Conservation (phyloP, 2,797 vertebrate genomes). For the Poeciliopsis paucimaculata region DNA sequence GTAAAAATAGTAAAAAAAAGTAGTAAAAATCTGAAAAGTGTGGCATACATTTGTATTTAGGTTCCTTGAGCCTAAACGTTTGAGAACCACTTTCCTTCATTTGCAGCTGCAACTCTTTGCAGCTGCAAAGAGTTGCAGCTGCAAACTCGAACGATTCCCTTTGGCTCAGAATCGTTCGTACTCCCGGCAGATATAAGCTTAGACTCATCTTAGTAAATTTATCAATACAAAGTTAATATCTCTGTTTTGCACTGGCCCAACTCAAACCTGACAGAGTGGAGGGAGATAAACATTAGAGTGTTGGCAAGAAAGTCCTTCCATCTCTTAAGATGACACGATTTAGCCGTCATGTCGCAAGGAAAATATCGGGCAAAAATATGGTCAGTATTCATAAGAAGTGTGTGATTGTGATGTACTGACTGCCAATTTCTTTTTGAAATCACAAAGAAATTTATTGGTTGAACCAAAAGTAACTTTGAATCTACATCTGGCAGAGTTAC, state of each 20-base stretch:
- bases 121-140: too few species aligned
- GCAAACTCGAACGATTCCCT: too few species aligned
- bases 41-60: neutral
- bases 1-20: neutral
- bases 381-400: neutral
- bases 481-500: neutral
- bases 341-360: neutral
- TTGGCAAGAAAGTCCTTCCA: too few species aligned
- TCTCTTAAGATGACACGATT: neutral
- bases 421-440: neutral
- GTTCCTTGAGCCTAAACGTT: neutral
- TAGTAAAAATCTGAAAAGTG: neutral
- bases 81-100: neutral
- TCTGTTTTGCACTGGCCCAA: neutral
- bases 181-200: neutral
- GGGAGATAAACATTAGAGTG: too few species aligned
- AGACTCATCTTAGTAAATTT: neutral
- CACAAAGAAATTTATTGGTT: neutral
- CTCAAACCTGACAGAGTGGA: too few species aligned
- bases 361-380: neutral
- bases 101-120: neutral
- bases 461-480: neutral
- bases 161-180: neutral
- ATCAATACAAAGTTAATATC: neutral
- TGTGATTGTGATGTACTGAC: neutral